Conservation (phyloP, 2,888 invertebrate genomes). For the Tubulanus polymorphus region DNA sequence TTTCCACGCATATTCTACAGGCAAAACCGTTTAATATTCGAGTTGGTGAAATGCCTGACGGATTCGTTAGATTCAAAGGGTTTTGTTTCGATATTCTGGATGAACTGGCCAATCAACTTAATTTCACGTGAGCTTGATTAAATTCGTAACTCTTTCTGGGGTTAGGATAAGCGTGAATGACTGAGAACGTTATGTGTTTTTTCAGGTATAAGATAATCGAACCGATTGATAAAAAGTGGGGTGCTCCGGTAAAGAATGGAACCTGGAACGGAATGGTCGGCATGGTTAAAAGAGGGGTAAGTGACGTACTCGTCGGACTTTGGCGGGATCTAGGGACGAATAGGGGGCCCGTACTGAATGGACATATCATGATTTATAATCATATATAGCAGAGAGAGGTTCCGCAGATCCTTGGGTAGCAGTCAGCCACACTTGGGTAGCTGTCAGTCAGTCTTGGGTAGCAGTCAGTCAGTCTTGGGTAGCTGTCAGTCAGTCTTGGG, state of each 20-base stretch:
- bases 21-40: neutral
- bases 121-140: constrained; percentile 24
- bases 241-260: constrained; percentile 15
- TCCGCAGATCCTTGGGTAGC: too few species aligned
- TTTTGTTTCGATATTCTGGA: constrained; percentile 29
- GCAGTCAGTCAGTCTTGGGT: too few species aligned
- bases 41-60: neutral
- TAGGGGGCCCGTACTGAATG: too few species aligned
- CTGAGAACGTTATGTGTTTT: neutral
- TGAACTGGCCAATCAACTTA: constrained; percentile 23
- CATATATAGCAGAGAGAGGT: too few species aligned
- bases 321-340: too few species aligned
- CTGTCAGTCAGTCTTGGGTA: too few species aligned
- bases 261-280: constrained; percentile 25
- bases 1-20: too few species aligned
- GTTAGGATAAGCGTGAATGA: neutral
- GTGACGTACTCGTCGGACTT: too few species aligned
- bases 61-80: constrained; percentile 17
- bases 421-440: too few species aligned
- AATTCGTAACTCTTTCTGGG: neutral
- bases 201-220: constrained; percentile 17
- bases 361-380: too few species aligned
- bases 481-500: too few species aligned
- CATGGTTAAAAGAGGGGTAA: constrained; percentile 19
- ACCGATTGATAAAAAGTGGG: constrained; percentile 20